Percentiles rank a stretch among this genome's conserved stretches.
phyloP scores from a whole-genome alignment of 2,113 vertebrate species.

The Pangasianodon gigas region DNA sequence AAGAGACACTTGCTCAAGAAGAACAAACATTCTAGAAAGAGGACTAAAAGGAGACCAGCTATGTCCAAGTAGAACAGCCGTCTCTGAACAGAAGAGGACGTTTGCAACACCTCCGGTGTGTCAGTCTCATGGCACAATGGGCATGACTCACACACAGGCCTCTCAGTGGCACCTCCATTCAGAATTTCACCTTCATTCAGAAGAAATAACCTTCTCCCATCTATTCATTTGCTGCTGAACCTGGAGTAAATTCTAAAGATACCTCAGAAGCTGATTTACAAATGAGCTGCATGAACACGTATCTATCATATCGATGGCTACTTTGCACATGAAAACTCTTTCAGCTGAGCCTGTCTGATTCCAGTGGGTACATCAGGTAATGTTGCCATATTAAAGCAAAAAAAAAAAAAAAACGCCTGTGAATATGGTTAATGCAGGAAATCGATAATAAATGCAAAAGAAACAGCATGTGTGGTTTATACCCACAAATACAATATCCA shows the following conservation, averaged over 20 bases:
- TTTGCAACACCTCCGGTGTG: background rate
- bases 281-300: background rate
- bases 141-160: background rate
- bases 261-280: background rate
- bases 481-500: no score
- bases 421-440: background rate
- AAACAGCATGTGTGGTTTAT: background rate
- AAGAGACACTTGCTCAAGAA: background rate
- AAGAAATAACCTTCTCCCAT: background rate
- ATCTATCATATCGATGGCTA: background rate
- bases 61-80: background rate
- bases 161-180: background rate
- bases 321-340: background rate
- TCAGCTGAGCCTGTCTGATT: background rate
- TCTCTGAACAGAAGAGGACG: background rate
- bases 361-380: background rate
- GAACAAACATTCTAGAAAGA: background rate
- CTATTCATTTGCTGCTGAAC: background rate
- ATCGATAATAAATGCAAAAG: background rate
- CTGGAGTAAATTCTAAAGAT: background rate
- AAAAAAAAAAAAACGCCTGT: background rate
- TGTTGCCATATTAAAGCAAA: background rate
- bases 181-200: background rate
- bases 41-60: background rate
- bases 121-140: background rate